Evolutionary conservation across 1,140 invertebrate genomes (phyloP).

Genomic region (Schlechtendalia chinensis): DNA sequence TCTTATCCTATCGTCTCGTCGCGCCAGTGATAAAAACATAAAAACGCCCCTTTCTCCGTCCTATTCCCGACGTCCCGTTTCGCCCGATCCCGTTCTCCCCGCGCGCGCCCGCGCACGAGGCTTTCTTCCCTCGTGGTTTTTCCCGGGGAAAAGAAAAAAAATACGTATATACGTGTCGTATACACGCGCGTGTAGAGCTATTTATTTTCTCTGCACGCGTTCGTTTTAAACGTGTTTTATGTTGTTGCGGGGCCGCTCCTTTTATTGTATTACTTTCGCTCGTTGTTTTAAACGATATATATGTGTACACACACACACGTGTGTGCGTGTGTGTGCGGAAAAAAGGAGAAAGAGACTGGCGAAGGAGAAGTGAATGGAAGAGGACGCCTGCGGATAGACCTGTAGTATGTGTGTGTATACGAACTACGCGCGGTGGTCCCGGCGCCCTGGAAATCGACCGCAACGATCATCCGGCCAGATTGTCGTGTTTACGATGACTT

Average conservation of each 20-base stretch:
- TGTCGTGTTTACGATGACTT: slow-evolving; percentile 43
- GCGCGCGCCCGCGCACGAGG: background rate
- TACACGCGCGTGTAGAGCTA: background rate
- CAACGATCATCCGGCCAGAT: slow-evolving; percentile 46
- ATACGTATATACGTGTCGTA: background rate
- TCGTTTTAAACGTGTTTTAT: slow-evolving; percentile 47
- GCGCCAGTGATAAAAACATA: slow-evolving; percentile 47
- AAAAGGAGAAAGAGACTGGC: background rate
- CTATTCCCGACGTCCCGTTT: background rate
- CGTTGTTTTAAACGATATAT: slow-evolving; percentile 47
- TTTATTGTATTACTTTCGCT: slow-evolving; percentile 45
- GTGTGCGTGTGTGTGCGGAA: no score
- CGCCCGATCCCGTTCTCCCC: background rate
- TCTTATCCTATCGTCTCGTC: slow-evolving; percentile 29
- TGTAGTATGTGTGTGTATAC: slow-evolving; percentile 1
- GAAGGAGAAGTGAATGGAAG: slow-evolving; percentile 1
- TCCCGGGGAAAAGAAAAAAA: slow-evolving; percentile 4
- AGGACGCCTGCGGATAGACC: background rate
- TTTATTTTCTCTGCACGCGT: slow-evolving; percentile 47
- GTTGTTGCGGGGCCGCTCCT: slow-evolving; percentile 27
- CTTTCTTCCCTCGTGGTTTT: slow-evolving; percentile 38
- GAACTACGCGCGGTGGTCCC: slow-evolving; percentile 10
- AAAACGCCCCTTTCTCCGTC: slow-evolving; percentile 33
- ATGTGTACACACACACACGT: background rate
- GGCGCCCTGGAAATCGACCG: slow-evolving; percentile 43